A percentile compares a stretch with the other conserved stretches of the same genome.
phyloP scores from a whole-genome alignment of 2,113 vertebrate genomes.

The Cyphomyrus plagiostoma region DNA sequence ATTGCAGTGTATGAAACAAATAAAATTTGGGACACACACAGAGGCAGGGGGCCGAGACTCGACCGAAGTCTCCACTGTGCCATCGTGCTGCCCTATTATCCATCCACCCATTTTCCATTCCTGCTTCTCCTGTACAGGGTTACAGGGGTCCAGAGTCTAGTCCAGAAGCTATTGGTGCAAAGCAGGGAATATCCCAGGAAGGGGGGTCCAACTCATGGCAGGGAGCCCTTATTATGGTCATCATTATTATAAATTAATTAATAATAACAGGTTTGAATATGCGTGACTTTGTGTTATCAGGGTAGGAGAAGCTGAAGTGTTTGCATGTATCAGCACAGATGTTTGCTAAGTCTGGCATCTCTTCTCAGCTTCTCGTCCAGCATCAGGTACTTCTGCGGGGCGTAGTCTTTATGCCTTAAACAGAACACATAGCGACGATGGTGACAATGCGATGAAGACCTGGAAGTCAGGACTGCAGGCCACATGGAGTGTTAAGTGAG shows the following conservation, averaged over 20 bases:
- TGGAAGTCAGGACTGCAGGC: background rate
- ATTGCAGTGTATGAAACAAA: background rate
- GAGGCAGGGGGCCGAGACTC: background rate
- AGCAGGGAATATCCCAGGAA: background rate
- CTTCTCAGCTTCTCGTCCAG: conserved; percentile 58
- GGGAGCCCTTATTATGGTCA: background rate
- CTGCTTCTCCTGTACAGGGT: background rate
- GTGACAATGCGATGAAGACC: too few relatives aligned
- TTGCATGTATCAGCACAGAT: conserved; percentile 25
- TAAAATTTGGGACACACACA: background rate
- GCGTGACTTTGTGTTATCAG: background rate
- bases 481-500: background rate
- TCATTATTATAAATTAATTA: background rate
- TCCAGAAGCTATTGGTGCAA: background rate
- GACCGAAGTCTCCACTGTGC: background rate
- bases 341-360: conserved; percentile 48
- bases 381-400: conserved; percentile 50
- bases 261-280: background rate
- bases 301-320: background rate
- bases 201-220: background rate
- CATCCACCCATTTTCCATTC: background rate
- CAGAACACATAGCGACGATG: background rate
- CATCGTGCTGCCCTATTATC: background rate
- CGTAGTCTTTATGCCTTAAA: conserved; percentile 59
- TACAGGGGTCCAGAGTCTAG: background rate